Conservation (phyloP, 2,113 vertebrate genomes). For the Odontesthes bonariensis region DNA sequence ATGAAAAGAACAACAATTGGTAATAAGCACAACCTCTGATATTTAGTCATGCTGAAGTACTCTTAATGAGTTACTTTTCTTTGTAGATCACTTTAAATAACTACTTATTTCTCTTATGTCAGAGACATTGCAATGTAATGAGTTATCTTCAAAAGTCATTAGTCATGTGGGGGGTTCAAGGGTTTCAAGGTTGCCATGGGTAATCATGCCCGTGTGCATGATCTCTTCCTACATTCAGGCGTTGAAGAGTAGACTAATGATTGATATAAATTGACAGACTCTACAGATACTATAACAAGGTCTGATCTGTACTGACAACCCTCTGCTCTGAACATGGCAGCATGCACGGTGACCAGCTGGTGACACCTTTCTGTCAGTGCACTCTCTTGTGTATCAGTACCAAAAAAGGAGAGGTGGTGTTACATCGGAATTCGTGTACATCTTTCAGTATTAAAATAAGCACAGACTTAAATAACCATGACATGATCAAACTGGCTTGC, state of each 20-base stretch:
- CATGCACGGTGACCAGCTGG: background rate
- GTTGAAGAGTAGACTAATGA: background rate
- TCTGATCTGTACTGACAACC: slow-evolving; percentile 2
- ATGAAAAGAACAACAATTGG: too few species aligned
- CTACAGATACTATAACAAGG: background rate
- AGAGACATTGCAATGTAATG: background rate
- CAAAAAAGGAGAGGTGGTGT: too few species aligned
- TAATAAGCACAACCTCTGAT: too few species aligned
- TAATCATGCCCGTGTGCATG: background rate
- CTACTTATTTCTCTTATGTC: background rate
- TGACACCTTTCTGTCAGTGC: too few species aligned
- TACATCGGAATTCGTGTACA: too few species aligned
- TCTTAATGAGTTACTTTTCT: too few species aligned
- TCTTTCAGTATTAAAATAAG: too few species aligned
- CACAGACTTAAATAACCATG: too few species aligned
- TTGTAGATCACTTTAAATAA: too few species aligned
- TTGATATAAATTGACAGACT: background rate
- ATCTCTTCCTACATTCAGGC: background rate
- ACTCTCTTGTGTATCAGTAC: too few species aligned
- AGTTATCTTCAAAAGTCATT: background rate
- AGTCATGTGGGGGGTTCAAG: background rate
- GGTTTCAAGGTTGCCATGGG: background rate
- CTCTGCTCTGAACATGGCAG: background rate
- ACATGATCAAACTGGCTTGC: too few species aligned
- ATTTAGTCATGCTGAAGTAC: too few species aligned